Evolutionary conservation across 1,140 invertebrate genomes (phyloP), one percentile per base, ranked within the genome.

Genomic region (Andrena cerasifolii): DNA sequence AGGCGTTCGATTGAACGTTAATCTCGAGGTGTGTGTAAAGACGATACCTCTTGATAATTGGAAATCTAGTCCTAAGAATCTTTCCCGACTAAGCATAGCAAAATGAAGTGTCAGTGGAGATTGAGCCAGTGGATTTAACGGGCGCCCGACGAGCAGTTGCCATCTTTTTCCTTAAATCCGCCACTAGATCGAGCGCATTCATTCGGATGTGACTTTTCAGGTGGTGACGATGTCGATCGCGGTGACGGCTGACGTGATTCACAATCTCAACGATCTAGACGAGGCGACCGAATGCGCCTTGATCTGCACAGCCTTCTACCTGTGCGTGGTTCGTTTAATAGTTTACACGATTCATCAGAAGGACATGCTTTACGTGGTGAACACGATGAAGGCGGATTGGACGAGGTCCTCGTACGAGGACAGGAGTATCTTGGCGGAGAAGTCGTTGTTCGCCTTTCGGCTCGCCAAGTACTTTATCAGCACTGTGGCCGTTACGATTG

Each of bases 301-400:
- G 0, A 61, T 86, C 7, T 74, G 31, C 10, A 78, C 68, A 3
- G 77, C 79, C 0, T 83, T 85, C 47, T 79, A 58, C 61, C 74
- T 91, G n/a, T 53, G 62, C 18, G 1, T 83, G 0, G 12, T 89
- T 16, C 83, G 89, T 10, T 1, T 89, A 10, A 1, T 78, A 1
- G 53, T 86, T 3, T 88, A 86, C 21, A 53, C 68, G 21, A 16
- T 51, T 4, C 78, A 87, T 31, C 73, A 78, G 24, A 74, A 86
- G 53, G 82, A 89, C 7, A 79, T 90, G 59, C 31, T 65, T 0
- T 87, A 84, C 24, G 72, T 89, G 3, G 59, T 90, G 12, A 78
- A 89, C 18, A 87, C 54, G 0, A 90, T 91, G 83, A 75, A 31
- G 54, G 14, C 56, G 0, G 89, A 91, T 49, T 90, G 89, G 90